Evolutionary conservation across 2,113 vertebrate species (phyloP), one percentile per base, ranked within the genome.

Genomic region (Sebastes schlegelii): DNA sequence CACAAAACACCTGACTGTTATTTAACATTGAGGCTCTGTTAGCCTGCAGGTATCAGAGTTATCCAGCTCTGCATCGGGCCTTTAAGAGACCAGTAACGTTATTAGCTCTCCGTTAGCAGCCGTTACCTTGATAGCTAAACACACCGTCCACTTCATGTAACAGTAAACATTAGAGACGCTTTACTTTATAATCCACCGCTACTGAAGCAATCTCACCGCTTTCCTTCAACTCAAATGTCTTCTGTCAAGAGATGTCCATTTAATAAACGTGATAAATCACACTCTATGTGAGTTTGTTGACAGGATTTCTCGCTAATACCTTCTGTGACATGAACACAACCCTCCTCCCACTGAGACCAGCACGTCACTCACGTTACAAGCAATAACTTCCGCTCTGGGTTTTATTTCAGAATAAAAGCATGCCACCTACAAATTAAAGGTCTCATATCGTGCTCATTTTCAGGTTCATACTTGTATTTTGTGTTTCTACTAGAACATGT

Each of bases 81-180:
- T 79, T 68, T 60, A 42, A 57, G 8, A 66, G 86, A 86, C 78
- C 82, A 80, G 77, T 71, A 26, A 26, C 85, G 70, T 87, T 81
- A 69, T 79, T 83, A 84, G 89, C 86, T 82, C 77, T 26, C 46
- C 60, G 82, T 85, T 91, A 91, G 89, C 91, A 91, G 89, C 89
- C 51, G 51, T 79, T 90, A 88, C 82, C 79, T 79, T 62, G 87
- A 88, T 93, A 93, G 92, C 93, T 89, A 89, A 90, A 89, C 85
- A 91, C 90, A 84, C 88, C 92, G 76, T 89, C 71, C 84, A 82
- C 75, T 80, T 73, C 75, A 61, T 6, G 64, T 21, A 76, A 80
- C 81, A 26, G 70, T 40, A 23, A 23, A 74, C 26, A 70, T 80
- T 83, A 61, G 40, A 80, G 74, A 26, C 71, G 60, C 10, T 78